A percentile compares a stretch with the other conserved stretches of the same genome.
These are phyloP conservation scores for Ceratosolen fusciceps DNA, from an alignment of 1,140 invertebrate genomes.

Conservation along the genomic window DNA sequence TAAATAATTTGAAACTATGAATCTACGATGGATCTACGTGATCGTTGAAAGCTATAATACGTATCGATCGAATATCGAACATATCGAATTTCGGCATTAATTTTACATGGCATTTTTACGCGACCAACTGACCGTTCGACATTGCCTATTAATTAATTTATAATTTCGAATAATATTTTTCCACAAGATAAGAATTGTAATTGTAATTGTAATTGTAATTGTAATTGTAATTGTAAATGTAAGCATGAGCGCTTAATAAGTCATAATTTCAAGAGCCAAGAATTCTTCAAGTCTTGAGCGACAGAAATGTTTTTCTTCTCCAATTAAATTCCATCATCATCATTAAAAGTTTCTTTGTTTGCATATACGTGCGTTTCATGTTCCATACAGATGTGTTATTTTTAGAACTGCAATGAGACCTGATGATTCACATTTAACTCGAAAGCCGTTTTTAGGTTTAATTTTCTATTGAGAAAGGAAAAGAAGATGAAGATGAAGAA, in stretches of 20 bases:
- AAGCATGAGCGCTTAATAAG: constrained; percentile 1
- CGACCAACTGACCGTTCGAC: neutral
- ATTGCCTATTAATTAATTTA: neutral
- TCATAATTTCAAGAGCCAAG: constrained; percentile 7
- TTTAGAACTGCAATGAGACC: constrained; percentile 33
- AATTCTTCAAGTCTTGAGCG: constrained; percentile 6
- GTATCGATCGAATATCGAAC: no score
- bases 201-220: no score
- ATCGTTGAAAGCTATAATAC: no score
- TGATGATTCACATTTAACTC: constrained; percentile 29
- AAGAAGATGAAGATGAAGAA: no score
- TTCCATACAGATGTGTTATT: constrained; percentile 30
- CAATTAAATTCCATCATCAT: constrained; percentile 44
- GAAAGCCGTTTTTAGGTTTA: constrained; percentile 31
- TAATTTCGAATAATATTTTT: neutral
- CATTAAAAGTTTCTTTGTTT: constrained; percentile 42
- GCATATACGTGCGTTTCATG: constrained; percentile 9
- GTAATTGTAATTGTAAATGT: no score
- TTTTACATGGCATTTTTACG: no score
- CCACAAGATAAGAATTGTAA: neutral
- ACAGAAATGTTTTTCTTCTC: constrained; percentile 30
- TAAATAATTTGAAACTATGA: no score
- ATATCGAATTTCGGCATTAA: no score
- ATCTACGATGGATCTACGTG: no score
- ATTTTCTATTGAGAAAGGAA: no score